Evolutionary conservation across 1,140 invertebrate species (phyloP), one percentile per base, ranked within the genome.

Genomic region (Galleria mellonella): DNA sequence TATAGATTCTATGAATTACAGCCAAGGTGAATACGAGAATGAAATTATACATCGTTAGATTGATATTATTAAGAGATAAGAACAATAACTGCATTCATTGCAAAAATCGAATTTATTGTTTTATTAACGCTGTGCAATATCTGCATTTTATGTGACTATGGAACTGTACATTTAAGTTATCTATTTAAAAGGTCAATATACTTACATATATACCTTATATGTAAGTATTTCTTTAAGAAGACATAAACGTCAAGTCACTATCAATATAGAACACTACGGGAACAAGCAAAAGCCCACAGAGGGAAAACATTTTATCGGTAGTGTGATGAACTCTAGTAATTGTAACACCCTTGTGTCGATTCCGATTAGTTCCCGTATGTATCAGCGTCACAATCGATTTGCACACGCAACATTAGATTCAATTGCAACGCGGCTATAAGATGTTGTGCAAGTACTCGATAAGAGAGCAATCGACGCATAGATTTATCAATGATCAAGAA

Each of bases 301-400:
- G 6, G n/a, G 6, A 23, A 23, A 23, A 23, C 17, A 23, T 3
- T 35, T 35, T 14, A 35, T 35, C 30, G 30, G 6, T 23, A 62
- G 49, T 55, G 31, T 63, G 54, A 57, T 57, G 54, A 61, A 64
- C 54, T 61, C 42, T 39, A 28, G 44, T 44, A 43, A 38, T 36
- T 15, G 23, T 15, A 13, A 46, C 2, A 3, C 17, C 6, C 17
- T 17, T 13, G 40, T 45, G 14, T 31, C 11, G 23, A 48, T 51
- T 47, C 17, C 44, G 29, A 59, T 59, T 50, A 43, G 40, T 49
- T 41, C 38, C 38, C 29, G 43, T 36, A 38, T 62, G 65, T 73
- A 78, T 70, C 54, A 59, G 45, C 10, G 14, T 39, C 32, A 52
- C 47, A 77, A 75, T 72, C 60, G 62, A 71, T 69, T 76, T 55